Conservation (phyloP, 2,888 invertebrate genomes). For the Argyra leucocephala region DNA sequence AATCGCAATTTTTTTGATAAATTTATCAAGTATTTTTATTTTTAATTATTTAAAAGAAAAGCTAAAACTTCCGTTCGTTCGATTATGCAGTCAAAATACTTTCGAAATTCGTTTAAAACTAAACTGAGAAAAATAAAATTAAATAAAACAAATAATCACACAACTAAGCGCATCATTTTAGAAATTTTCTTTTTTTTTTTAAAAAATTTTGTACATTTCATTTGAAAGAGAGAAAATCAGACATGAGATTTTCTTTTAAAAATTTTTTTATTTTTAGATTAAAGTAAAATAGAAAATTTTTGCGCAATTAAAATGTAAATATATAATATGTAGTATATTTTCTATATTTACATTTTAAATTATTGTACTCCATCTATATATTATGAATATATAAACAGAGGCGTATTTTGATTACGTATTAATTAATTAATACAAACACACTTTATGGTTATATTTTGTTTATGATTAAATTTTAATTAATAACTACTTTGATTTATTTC, state of each 20-base stretch:
- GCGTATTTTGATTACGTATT: no score
- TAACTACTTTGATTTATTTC: no score
- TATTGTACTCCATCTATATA: no score
- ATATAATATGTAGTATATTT: no score
- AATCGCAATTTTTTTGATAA: no score
- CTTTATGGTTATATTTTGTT: no score
- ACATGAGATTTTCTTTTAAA: not conserved
- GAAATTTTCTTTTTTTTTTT: conserved; percentile 11
- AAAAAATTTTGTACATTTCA: conserved; percentile 10
- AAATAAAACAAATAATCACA: not conserved
- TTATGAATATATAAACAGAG: no score
- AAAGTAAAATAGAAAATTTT: conserved; percentile 17
- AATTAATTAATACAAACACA: no score
- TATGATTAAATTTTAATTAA: no score
- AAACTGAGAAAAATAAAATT: no score
- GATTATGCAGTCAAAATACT: not conserved
- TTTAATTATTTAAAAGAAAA: conserved; percentile 19
- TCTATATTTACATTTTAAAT: no score
- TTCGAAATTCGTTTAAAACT: not conserved
- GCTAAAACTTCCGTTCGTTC: conserved; percentile 15
- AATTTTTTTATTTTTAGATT: not conserved
- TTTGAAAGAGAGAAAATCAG: not conserved
- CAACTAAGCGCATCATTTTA: not conserved
- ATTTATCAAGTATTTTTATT: no score
- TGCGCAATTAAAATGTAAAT: conserved; percentile 12